A percentile compares a stretch with the other conserved stretches of the same genome.
Evolutionary conservation across 1,140 invertebrate species (phyloP).

Genomic region (Stenopsyche tienmushanensis): DNA sequence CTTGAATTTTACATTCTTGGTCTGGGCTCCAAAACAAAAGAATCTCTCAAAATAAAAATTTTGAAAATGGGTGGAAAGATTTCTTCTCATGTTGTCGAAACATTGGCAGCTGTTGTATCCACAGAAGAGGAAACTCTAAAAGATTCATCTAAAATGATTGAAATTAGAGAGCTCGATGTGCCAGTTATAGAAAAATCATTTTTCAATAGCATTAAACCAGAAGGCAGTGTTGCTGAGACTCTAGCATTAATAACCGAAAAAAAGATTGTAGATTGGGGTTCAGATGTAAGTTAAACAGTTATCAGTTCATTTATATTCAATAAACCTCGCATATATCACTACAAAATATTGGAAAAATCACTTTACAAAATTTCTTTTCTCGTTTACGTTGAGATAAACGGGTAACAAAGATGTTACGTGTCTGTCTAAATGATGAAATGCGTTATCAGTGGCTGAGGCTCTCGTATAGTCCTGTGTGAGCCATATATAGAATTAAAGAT

Average conservation of each 20-base stretch:
- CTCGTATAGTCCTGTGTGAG: too few relatives aligned
- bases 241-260: slow-evolving; percentile 68
- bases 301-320: background rate
- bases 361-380: too few relatives aligned
- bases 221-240: slow-evolving; percentile 56
- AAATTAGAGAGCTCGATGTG: slow-evolving; percentile 69
- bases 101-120: slow-evolving; percentile 75
- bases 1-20: slow-evolving; percentile 79
- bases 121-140: slow-evolving; percentile 70
- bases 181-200: slow-evolving; percentile 71
- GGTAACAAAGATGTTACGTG: too few relatives aligned
- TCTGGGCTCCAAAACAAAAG: slow-evolving; percentile 60
- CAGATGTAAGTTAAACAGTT: slow-evolving; percentile 63
- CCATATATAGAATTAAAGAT: too few relatives aligned
- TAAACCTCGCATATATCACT: too few relatives aligned
- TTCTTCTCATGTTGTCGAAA: slow-evolving; percentile 63
- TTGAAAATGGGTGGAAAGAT: slow-evolving; percentile 75
- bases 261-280: slow-evolving; percentile 79
- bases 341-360: too few relatives aligned
- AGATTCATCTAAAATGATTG: slow-evolving; percentile 64
- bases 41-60: slow-evolving; percentile 68
- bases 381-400: too few relatives aligned
- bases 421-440: too few relatives aligned
- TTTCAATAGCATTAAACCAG: slow-evolving; percentile 66
- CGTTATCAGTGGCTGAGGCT: too few relatives aligned